Evolutionary conservation across 2,113 vertebrate genomes (phyloP).

Genomic region (Sarotherodon lohbergeri): DNA sequence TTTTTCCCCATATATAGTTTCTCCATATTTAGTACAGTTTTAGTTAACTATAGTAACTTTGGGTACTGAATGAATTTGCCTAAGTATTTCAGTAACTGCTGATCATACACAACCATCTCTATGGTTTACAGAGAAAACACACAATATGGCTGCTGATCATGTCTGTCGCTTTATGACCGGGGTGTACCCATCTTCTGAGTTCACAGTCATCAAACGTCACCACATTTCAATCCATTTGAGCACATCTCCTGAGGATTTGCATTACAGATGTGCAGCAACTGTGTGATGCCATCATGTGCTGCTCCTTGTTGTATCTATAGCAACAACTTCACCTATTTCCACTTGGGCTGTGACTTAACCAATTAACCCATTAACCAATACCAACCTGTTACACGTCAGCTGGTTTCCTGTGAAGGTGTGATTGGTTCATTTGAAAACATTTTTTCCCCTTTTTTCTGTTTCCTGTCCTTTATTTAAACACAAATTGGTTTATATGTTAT

Average conservation of each 20-base stretch:
- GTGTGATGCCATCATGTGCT: fast-evolving
- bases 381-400: not conserved
- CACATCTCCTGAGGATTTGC: not conserved
- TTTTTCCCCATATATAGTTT: not conserved
- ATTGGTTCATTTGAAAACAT: not conserved
- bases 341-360: not conserved
- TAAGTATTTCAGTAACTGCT: fast-evolving
- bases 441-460: not conserved
- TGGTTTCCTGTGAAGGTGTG: not conserved
- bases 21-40: not conserved
- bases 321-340: not conserved
- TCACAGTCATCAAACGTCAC: not conserved
- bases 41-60: not conserved
- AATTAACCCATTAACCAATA: not conserved
- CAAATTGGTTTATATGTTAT: not conserved
- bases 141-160: not conserved
- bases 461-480: not conserved
- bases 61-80: not conserved
- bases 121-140: not conserved
- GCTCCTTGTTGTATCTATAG: fast-evolving
- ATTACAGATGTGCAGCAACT: not conserved
- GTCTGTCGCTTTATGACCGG: fast-evolving
- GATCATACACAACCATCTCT: not conserved
- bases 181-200: not conserved
- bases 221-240: not conserved